These are phyloP conservation scores for Tragulus kanchil DNA, from an alignment of 2,113 vertebrate species.

Conservation along the genomic window DNA sequence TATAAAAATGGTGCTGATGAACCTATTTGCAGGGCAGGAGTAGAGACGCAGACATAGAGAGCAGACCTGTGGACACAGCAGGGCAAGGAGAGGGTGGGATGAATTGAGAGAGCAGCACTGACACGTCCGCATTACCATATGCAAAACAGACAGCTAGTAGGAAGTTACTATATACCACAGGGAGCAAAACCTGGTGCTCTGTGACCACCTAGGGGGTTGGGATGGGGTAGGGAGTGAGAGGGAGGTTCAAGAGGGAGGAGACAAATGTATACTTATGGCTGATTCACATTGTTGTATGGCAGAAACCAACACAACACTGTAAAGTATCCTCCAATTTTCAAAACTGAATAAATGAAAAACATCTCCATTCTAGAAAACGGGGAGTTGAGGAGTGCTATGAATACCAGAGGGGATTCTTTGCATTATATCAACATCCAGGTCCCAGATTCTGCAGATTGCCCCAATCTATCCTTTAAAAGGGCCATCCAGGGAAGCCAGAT, in stretches of 20 bases:
- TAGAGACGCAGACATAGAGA: not conserved
- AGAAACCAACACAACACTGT: not conserved
- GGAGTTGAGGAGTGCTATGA: not conserved
- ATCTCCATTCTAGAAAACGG: not conserved
- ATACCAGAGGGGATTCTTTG: not conserved
- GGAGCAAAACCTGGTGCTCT: not conserved
- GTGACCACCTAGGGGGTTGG: not conserved
- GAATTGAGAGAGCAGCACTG: not conserved
- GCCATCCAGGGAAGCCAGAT: conserved; percentile 8
- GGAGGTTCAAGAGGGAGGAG: not conserved
- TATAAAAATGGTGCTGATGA: not conserved
- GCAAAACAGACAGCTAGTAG: not conserved
- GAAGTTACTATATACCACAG: not conserved
- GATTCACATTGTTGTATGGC: not conserved
- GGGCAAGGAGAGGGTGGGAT: not conserved
- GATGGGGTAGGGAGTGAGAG: not conserved
- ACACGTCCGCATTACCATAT: not conserved
- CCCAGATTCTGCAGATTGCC: not conserved
- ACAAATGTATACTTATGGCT: not conserved
- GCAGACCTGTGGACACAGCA: not conserved
- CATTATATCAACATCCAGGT: not conserved
- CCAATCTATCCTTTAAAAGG: not conserved
- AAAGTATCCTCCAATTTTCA: not conserved
- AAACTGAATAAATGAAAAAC: not conserved
- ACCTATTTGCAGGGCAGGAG: not conserved